Conservation (phyloP, 2,888 invertebrate species). For the Agonopterix arenella region DNA sequence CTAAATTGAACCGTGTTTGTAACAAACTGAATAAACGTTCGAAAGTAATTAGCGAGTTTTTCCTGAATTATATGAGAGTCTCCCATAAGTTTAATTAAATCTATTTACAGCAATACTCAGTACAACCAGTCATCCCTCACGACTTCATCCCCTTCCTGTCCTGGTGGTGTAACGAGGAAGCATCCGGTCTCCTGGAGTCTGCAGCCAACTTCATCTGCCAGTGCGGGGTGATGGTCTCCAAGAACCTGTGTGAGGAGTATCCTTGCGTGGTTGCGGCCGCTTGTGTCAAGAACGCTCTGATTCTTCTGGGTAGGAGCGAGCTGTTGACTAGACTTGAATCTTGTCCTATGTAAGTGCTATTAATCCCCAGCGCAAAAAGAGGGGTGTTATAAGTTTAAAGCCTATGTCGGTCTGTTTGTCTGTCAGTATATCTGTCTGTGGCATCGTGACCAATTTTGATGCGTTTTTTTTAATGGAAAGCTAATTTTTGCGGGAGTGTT, state of each 20-base stretch:
- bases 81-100: too few species aligned
- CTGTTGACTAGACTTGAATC: not conserved
- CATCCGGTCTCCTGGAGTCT: constrained; percentile 38
- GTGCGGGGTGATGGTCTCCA: not conserved
- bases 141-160: constrained; percentile 51
- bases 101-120: constrained; percentile 40
- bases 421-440: too few species aligned
- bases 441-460: too few species aligned
- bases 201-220: not conserved
- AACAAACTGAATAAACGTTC: too few species aligned
- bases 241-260: not conserved
- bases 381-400: too few species aligned
- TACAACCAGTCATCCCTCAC: constrained; percentile 46
- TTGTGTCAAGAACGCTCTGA: not conserved
- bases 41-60: too few species aligned
- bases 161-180: constrained; percentile 40
- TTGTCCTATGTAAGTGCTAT: not conserved
- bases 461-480: too few species aligned
- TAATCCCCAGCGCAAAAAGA: too few species aligned
- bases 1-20: too few species aligned
- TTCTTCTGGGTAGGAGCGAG: not conserved
- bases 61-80: too few species aligned
- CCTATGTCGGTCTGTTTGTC: too few species aligned
- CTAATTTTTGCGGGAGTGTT: too few species aligned
- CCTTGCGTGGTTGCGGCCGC: not conserved